A percentile compares a stretch with the other conserved stretches of the same genome.
Evolutionary conservation across 1,140 invertebrate genomes (phyloP).

Genomic region (Microvelia longipes): DNA sequence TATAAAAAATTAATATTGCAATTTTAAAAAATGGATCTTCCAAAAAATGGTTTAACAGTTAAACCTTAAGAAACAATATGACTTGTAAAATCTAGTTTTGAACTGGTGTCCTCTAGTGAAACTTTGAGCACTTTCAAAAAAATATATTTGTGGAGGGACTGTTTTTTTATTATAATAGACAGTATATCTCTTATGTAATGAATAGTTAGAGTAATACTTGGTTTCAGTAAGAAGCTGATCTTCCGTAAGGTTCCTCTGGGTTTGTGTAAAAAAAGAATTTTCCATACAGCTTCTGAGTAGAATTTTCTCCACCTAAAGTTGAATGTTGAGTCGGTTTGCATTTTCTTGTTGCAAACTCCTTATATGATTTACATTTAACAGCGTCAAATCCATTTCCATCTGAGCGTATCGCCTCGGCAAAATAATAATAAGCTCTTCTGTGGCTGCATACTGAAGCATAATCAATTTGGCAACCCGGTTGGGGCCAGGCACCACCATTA

Average conservation of each 20-base stretch:
- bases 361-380: slow-evolving; percentile 37
- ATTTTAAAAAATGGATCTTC: too few species aligned
- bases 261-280: slow-evolving; percentile 11
- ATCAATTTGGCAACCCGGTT: slow-evolving; percentile 42
- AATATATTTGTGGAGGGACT: too few species aligned
- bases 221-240: too few species aligned
- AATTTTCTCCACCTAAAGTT: slow-evolving; percentile 1
- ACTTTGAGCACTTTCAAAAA: too few species aligned
- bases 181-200: too few species aligned
- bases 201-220: too few species aligned
- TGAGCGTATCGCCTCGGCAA: slow-evolving; percentile 32
- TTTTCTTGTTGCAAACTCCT: slow-evolving; percentile 28
- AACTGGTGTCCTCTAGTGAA: too few species aligned
- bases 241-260: slow-evolving; percentile 7
- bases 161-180: too few species aligned
- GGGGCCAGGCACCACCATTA: slow-evolving; percentile 39
- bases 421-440: slow-evolving; percentile 34
- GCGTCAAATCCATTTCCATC: slow-evolving; percentile 29
- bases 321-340: neutral
- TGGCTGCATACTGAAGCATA: slow-evolving; percentile 32
- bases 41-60: too few species aligned
- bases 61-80: too few species aligned
- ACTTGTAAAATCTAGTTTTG: too few species aligned
- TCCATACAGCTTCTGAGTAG: neutral
- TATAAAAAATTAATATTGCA: too few species aligned